Evolutionary conservation across 1,140 invertebrate genomes (phyloP).

Genomic region (Pararge aegeria): DNA sequence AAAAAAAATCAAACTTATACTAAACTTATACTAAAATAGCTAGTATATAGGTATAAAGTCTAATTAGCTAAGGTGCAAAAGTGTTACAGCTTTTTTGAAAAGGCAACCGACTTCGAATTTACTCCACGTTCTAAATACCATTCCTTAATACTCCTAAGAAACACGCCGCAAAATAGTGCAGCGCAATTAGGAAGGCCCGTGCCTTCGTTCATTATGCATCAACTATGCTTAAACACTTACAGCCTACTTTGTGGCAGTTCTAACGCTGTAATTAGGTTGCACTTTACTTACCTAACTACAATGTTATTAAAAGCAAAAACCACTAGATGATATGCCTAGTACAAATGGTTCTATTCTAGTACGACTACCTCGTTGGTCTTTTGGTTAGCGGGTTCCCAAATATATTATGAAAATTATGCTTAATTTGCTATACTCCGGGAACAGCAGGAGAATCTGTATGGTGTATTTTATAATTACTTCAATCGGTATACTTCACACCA

Average conservation of each 20-base stretch:
- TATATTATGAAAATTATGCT: too few relatives aligned
- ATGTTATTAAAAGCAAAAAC: too few relatives aligned
- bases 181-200: constrained; percentile 1
- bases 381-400: too few relatives aligned
- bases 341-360: too few relatives aligned
- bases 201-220: constrained; percentile 6
- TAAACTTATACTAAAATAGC: too few relatives aligned
- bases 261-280: neutral
- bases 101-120: neutral
- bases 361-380: too few relatives aligned
- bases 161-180: constrained; percentile 1
- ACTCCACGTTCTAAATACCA: neutral
- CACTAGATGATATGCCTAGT: too few relatives aligned
- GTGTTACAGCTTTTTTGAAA: neutral
- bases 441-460: too few relatives aligned
- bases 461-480: too few relatives aligned
- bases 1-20: too few relatives aligned
- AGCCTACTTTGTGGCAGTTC: neutral
- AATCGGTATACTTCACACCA: too few relatives aligned
- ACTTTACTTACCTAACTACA: neutral
- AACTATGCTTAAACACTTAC: neutral
- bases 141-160: neutral
- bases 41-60: neutral
- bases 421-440: too few relatives aligned
- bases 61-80: neutral